Base-by-base conservation (phyloP, 1,140 invertebrate genomes). In the Pseudomyrmex dendroicus region DNA sequence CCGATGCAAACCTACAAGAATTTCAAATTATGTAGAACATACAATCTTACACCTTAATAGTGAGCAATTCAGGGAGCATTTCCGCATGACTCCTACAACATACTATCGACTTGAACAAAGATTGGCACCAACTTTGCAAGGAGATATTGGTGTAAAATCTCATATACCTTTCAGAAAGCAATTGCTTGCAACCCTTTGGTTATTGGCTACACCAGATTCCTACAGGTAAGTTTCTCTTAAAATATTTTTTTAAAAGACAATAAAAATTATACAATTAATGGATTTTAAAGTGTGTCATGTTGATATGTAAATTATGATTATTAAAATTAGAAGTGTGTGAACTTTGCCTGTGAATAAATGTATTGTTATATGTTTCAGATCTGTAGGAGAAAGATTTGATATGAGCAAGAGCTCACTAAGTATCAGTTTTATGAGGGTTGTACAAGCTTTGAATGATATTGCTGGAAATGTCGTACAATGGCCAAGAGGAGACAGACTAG, bases 81-180 rank as follows among this genome's bases (percentile, higher is more conserved):
- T 64, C 17, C 62, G 62, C 2, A 64, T 64, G 15, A 44, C 35
- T 17, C 62, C 35, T 4, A 10, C 25, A 46, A 64, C 62, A 9
- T 46, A 64, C 9, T n/a, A 44, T 17, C n/a, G 9, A 1, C 35
- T 64, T 1, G 62, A 64, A 64, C 35, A 64, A 2, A 64, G 62
- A 44, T 44, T 64, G 35, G 62, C 35, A 64, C 62, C 62, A 44
- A 64, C 12, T 35, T 62, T 62, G 22, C 61, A 62, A 62, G 61
- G 61, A 25, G 22, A 62, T 25, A 7, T 35, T 62, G 61, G 12
- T 62, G 22, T 62, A 13, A 62, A 62, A 35, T 20, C 22, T 62
- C 22, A 22, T 22, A 22, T 22, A 22, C n/a, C n/a, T 22, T 22
- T 22, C 22, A 22, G 22, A 22, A 22, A 22, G 22, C 22, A 22